Conservation (phyloP, 2,888 invertebrate species). For the Geotrupes spiniger region DNA sequence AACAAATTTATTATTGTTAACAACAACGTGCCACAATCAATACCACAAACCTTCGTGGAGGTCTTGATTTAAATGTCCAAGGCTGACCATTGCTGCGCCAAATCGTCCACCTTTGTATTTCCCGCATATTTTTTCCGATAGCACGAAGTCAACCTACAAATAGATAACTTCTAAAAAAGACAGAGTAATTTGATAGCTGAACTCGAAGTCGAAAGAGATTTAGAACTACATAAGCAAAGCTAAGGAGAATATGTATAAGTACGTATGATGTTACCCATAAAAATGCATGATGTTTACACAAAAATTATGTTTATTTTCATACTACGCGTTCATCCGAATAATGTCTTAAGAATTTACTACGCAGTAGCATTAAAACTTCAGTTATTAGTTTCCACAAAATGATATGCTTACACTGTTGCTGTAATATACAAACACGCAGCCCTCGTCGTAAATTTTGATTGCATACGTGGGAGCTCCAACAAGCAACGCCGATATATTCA, state of each 20-base stretch:
- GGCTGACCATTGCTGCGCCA: slow-evolving; percentile 45
- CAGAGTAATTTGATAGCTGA: neutral
- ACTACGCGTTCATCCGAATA: too few species aligned
- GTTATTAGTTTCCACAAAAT: neutral
- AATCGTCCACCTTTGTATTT: slow-evolving; percentile 19
- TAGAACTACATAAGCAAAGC: slow-evolving; percentile 7
- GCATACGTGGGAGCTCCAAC: slow-evolving; percentile 26
- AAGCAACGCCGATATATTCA: slow-evolving; percentile 23
- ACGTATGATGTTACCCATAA: too few species aligned
- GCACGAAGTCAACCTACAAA: slow-evolving; percentile 11
- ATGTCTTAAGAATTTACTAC: too few species aligned
- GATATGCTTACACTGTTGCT: slow-evolving; percentile 35
- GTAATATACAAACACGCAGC: slow-evolving; percentile 59
- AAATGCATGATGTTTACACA: too few species aligned
- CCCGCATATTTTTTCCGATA: slow-evolving; percentile 17
- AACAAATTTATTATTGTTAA: neutral
- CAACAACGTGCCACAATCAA: too few species aligned
- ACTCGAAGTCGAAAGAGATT: neutral
- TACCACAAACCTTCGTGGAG: neutral
- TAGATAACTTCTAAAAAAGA: neutral
- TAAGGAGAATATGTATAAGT: too few species aligned
- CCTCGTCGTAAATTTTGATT: slow-evolving; percentile 53
- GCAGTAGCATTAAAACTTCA: too few species aligned
- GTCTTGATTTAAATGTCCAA: slow-evolving; percentile 48
- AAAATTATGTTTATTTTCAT: too few species aligned